Evolutionary conservation across 2,113 vertebrate species (phyloP).

Genomic region (Speoplatyrhinus poulsoni): DNA sequence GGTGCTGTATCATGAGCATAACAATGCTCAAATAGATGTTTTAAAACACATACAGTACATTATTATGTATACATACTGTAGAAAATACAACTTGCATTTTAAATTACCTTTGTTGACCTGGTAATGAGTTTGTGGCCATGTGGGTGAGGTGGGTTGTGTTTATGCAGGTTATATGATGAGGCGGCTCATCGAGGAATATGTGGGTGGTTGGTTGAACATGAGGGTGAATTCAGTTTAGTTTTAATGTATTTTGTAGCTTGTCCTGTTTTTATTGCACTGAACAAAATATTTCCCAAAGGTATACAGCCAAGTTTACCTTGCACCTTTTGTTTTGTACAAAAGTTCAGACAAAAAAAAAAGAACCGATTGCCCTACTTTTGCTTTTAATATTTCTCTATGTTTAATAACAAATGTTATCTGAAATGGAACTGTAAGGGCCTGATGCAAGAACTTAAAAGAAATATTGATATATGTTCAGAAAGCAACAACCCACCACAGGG

Average conservation of each 20-base stretch:
- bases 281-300: constrained; percentile 21
- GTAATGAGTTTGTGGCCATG: too few relatives aligned
- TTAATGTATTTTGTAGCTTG: neutral
- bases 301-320: neutral
- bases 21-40: too few relatives aligned
- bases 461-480: constrained; percentile 47
- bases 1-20: too few relatives aligned
- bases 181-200: neutral
- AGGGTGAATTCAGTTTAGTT: neutral
- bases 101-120: too few relatives aligned
- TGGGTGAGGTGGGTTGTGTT: too few relatives aligned
- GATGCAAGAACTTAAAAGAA: constrained; percentile 73
- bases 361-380: constrained; percentile 34
- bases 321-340: constrained; percentile 13
- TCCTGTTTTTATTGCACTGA: constrained; percentile 5
- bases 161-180: too few relatives aligned
- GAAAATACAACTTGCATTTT: too few relatives aligned
- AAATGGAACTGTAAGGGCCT: constrained; percentile 54
- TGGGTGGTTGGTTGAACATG: neutral
- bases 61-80: too few relatives aligned
- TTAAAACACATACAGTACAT: too few relatives aligned
- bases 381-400: constrained; percentile 68
- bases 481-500: constrained; percentile 54
- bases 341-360: constrained; percentile 2
- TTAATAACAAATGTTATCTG: constrained; percentile 51